phyloP scores from a whole-genome alignment of 1,140 invertebrate species.

The Lepidurus packardi region DNA sequence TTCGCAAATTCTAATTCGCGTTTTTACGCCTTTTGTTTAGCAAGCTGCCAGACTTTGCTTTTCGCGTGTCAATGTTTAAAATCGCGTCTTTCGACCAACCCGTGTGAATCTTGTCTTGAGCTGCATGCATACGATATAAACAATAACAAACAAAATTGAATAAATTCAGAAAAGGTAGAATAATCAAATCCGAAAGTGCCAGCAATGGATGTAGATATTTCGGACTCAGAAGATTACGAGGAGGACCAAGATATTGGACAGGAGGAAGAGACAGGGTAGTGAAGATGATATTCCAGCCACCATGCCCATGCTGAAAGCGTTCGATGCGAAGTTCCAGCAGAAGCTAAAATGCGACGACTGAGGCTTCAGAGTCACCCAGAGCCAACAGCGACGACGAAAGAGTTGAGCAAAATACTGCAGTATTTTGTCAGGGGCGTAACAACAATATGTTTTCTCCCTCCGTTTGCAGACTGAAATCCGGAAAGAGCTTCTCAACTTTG shows the following conservation, averaged over 20 bases:
- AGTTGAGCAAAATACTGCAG: neutral
- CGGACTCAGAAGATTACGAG: neutral
- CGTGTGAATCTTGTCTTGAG: too few relatives aligned
- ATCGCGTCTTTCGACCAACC: too few relatives aligned
- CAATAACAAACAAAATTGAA: too few relatives aligned
- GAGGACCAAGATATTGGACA: neutral
- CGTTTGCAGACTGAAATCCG: constrained; percentile 40
- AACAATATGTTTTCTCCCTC: neutral
- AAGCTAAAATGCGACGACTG: neutral
- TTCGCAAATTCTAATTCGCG: too few relatives aligned
- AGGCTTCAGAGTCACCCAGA: neutral
- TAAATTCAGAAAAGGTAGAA: too few relatives aligned
- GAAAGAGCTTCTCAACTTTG: constrained; percentile 57
- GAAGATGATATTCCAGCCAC: neutral
- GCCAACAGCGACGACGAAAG: neutral
- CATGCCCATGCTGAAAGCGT: constrained; percentile 11
- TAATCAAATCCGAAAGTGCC: neutral
- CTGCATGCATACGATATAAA: too few relatives aligned
- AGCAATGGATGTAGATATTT: neutral
- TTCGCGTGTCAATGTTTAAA: too few relatives aligned
- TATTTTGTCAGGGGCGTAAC: neutral
- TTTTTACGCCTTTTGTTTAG: too few relatives aligned
- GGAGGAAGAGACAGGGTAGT: neutral
- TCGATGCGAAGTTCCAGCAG: neutral
- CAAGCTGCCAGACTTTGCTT: too few relatives aligned